A percentile compares a stretch with the other conserved stretches of the same genome.
Evolutionary conservation across 2,797 vertebrate genomes (phyloP).

Genomic region (Acanthurus leucopareius): DNA sequence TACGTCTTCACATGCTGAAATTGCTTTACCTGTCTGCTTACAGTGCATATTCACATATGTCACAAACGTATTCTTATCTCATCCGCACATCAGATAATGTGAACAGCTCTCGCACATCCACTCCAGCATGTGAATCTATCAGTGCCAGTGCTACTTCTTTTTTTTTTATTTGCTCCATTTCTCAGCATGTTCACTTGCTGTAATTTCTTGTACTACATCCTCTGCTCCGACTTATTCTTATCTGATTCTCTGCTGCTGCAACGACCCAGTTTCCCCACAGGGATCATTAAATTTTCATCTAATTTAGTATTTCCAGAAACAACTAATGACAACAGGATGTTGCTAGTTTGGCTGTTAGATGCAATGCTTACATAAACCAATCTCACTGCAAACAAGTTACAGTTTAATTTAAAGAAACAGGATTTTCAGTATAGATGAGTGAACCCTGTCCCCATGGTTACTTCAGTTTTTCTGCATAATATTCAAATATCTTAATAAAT

Average conservation of each 20-base stretch:
- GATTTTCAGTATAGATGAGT: neutral
- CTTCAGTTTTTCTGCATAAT: slow-evolving; percentile 1
- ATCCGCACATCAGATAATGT: slow-evolving; percentile 23
- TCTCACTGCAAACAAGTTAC: slow-evolving; percentile 9
- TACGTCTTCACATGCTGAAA: neutral
- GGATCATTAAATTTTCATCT: slow-evolving; percentile 56
- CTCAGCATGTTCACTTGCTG: slow-evolving; percentile 26
- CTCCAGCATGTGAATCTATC: slow-evolving; percentile 17
- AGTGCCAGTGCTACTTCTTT: neutral
- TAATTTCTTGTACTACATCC: slow-evolving; percentile 33
- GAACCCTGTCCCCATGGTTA: neutral
- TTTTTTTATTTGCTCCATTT: slow-evolving; percentile 42
- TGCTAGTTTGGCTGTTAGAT: slow-evolving; percentile 25
- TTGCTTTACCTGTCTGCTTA: neutral
- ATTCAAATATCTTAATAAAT: neutral
- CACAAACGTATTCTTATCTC: slow-evolving; percentile 2
- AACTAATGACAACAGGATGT: slow-evolving; percentile 33
- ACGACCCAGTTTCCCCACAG: slow-evolving; percentile 35
- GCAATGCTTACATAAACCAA: slow-evolving; percentile 15
- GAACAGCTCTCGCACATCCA: slow-evolving; percentile 2
- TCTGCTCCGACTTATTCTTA: slow-evolving; percentile 40
- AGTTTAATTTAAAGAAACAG: slow-evolving; percentile 4
- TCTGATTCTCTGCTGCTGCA: slow-evolving; percentile 29
- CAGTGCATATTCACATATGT: neutral
- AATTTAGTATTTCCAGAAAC: slow-evolving; percentile 41